Evolutionary conservation across 1,140 invertebrate species (phyloP).

Genomic region (Drosophila arizonae): DNA sequence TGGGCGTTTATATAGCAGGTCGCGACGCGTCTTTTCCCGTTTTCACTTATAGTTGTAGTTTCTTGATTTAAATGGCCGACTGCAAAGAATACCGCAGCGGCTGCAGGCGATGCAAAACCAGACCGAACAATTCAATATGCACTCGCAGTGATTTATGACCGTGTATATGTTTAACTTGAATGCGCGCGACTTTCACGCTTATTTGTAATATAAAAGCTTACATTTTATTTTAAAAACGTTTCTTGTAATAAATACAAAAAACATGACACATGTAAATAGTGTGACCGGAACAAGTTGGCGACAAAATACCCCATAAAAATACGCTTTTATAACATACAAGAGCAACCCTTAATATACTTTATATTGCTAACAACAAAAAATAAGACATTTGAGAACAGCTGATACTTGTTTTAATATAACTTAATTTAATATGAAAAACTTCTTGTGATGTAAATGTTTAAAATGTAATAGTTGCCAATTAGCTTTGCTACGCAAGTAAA

Average conservation of each 20-base stretch:
- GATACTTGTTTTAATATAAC: not conserved
- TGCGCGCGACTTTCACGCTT: slow-evolving; percentile 34
- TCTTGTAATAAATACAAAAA: slow-evolving; percentile 46
- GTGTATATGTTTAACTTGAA: slow-evolving; percentile 1
- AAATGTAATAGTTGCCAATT: no score
- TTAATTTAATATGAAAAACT: not conserved
- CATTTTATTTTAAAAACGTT: slow-evolving; percentile 52
- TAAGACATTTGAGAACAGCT: not conserved
- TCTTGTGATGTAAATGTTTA: not conserved
- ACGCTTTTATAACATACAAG: not conserved
- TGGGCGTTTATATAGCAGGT: slow-evolving; percentile 10
- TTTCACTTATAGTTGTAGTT: slow-evolving; percentile 43
- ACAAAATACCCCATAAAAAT: slow-evolving; percentile 27
- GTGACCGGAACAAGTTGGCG: slow-evolving; percentile 33
- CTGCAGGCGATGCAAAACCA: slow-evolving; percentile 19
- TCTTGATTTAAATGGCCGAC: slow-evolving; percentile 52
- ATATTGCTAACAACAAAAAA: slow-evolving; percentile 12
- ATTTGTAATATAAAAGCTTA: slow-evolving; percentile 38
- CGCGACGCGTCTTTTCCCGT: slow-evolving; percentile 29
- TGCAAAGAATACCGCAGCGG: slow-evolving; percentile 31
- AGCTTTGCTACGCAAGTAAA: not conserved
- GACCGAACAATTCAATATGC: slow-evolving; percentile 23
- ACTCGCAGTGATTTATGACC: slow-evolving; percentile 4
- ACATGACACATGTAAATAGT: slow-evolving; percentile 53
- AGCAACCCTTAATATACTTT: slow-evolving; percentile 10